Evolutionary conservation across 2,113 vertebrate genomes (phyloP).

Genomic region (Notarius quadriscutis): DNA sequence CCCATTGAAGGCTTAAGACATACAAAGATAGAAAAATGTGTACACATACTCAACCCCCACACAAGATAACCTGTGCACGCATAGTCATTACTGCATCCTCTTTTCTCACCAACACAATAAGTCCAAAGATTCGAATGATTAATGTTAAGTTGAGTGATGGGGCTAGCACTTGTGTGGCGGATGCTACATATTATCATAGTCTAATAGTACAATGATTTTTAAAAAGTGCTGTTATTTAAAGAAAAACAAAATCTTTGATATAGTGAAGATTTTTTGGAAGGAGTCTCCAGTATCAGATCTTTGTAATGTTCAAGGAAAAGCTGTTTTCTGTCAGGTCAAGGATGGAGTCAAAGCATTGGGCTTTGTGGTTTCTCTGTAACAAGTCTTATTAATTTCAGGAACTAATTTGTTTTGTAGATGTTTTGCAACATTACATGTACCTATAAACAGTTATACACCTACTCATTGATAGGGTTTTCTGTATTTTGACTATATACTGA

Average conservation of each 20-base stretch:
- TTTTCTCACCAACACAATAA: neutral
- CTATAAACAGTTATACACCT: neutral
- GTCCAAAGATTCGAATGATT: neutral
- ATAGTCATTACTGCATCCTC: neutral
- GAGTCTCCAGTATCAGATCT: neutral
- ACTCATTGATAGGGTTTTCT: too few species aligned
- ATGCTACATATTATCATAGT: too few species aligned
- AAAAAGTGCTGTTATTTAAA: neutral
- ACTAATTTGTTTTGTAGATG: neutral
- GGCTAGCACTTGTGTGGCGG: neutral
- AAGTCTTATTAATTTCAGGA: neutral
- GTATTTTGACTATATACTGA: too few species aligned
- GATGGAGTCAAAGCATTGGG: neutral
- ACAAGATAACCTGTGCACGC: neutral
- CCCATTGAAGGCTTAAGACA: slow-evolving; percentile 27
- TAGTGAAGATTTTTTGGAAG: neutral
- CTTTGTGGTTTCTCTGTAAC: neutral
- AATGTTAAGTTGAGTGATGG: too few species aligned
- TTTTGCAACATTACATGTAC: neutral
- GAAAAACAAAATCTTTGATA: neutral
- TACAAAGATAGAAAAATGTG: neutral
- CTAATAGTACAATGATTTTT: neutral
- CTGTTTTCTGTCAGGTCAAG: neutral
- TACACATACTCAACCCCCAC: neutral
- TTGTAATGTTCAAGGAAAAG: neutral